Conservation (phyloP, 2,888 invertebrate species). For the Latrodectus hesperus region DNA sequence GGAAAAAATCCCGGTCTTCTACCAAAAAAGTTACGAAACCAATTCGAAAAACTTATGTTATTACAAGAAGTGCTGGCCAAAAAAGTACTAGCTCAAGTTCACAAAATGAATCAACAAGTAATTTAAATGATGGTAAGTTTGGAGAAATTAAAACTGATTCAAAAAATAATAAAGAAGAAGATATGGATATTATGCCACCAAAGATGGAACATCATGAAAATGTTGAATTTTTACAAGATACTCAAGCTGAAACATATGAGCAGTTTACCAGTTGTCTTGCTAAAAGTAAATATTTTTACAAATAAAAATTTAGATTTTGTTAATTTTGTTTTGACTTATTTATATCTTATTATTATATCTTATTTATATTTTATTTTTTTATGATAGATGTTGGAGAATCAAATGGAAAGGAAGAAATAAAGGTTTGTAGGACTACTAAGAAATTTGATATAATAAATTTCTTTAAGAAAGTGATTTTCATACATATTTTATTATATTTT, state of each 20-base stretch:
- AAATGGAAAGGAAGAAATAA: background rate
- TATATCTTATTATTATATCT: background rate
- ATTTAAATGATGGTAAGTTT: no score
- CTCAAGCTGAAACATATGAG: slow-evolving; percentile 52
- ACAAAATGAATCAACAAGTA: background rate
- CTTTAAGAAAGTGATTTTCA: background rate
- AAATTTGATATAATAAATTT: background rate
- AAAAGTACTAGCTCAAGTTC: background rate
- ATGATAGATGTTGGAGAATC: background rate
- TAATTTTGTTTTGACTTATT: background rate
- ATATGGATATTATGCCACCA: background rate
- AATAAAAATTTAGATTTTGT: background rate
- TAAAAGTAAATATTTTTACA: slow-evolving; percentile 17
- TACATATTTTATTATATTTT: no score
- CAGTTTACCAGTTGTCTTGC: slow-evolving; percentile 46
- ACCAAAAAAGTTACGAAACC: background rate
- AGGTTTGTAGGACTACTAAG: background rate
- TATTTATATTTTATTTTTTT: background rate
- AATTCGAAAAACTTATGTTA: background rate
- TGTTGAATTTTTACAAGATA: background rate
- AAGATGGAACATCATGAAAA: background rate
- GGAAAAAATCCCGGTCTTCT: background rate
- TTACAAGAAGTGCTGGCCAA: background rate
- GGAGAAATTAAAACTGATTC: background rate
- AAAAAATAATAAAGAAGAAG: background rate